These are phyloP conservation scores for Cacoxenus indagator DNA, from an alignment of 2,888 invertebrate species.

Conservation along the genomic window DNA sequence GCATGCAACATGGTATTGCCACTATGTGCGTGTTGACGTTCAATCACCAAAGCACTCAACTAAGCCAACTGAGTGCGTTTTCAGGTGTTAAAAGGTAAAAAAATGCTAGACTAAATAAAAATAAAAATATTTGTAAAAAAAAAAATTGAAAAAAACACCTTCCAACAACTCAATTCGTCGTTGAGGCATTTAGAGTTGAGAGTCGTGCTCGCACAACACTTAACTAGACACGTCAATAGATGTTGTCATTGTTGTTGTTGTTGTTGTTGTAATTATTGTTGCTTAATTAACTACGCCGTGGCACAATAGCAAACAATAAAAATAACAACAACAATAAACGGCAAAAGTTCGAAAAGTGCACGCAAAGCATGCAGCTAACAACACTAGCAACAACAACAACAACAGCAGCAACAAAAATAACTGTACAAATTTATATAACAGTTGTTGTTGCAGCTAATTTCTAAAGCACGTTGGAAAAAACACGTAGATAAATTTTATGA, in stretches of 20 bases:
- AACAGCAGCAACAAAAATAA: background rate
- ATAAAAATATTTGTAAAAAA: background rate
- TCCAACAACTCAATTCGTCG: conserved; percentile 9
- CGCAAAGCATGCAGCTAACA: conserved; percentile 27
- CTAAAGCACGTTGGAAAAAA: background rate
- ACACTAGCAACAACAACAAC: background rate
- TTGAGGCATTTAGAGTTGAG: background rate
- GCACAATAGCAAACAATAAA: conserved; percentile 26
- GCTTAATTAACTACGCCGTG: conserved; percentile 54
- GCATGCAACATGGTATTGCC: no score
- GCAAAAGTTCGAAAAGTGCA: conserved; percentile 52
- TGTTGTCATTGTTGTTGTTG: no score
- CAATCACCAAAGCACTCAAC: no score
- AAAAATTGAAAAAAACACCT: background rate
- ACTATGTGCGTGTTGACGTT: background rate
- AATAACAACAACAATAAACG: conserved; percentile 36
- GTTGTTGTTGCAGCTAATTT: background rate
- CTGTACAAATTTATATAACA: conserved; percentile 23
- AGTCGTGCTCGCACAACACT: conserved; percentile 56
- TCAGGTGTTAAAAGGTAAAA: conserved; percentile 13
- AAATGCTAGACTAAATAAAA: background rate
- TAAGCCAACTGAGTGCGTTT: background rate
- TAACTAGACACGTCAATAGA: conserved; percentile 60
- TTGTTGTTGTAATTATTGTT: no score
- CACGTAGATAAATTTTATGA: background rate